Evolutionary conservation across 2,797 vertebrate genomes (phyloP).

Genomic region (Sebastes taczanowskii): DNA sequence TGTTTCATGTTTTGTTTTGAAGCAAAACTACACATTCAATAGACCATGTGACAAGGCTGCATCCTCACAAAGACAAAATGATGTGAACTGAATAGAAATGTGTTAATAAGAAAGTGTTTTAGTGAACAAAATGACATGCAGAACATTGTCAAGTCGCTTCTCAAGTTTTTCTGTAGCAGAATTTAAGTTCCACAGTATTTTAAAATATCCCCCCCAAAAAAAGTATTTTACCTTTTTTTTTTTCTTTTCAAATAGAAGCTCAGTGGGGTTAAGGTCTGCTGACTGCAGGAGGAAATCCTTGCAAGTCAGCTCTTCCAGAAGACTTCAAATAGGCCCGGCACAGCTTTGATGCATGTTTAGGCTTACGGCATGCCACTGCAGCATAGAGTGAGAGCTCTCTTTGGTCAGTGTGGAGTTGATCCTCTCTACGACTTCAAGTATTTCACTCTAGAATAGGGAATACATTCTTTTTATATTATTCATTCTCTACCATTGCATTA

Average conservation of each 20-base stretch:
- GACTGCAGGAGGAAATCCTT: conserved; percentile 59
- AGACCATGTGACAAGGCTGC: not conserved
- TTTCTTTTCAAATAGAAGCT: conserved; percentile 12
- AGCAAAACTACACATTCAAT: not conserved
- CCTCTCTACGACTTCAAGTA: not conserved
- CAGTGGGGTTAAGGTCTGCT: conserved; percentile 53
- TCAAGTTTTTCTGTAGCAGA: not conserved
- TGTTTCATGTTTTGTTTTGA: not conserved
- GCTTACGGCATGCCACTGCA: conserved; percentile 52
- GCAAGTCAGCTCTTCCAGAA: conserved; percentile 63
- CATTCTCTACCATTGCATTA: not conserved
- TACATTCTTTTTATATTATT: not conserved
- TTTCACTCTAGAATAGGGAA: not conserved
- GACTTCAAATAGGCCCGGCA: conserved; percentile 52
- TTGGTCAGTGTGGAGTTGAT: conserved; percentile 45
- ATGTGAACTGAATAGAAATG: not conserved
- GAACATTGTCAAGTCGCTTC: not conserved
- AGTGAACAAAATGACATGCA: not conserved
- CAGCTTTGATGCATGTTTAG: conserved; percentile 68
- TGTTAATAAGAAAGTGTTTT: not conserved
- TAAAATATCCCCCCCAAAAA: not conserved
- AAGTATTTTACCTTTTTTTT: not conserved
- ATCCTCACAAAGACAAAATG: not conserved
- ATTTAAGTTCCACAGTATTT: not conserved
- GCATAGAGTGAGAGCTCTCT: conserved; percentile 21